These are phyloP conservation scores for Plagodis pulveraria DNA, from an alignment of 2,888 invertebrate species.

Conservation along the genomic window DNA sequence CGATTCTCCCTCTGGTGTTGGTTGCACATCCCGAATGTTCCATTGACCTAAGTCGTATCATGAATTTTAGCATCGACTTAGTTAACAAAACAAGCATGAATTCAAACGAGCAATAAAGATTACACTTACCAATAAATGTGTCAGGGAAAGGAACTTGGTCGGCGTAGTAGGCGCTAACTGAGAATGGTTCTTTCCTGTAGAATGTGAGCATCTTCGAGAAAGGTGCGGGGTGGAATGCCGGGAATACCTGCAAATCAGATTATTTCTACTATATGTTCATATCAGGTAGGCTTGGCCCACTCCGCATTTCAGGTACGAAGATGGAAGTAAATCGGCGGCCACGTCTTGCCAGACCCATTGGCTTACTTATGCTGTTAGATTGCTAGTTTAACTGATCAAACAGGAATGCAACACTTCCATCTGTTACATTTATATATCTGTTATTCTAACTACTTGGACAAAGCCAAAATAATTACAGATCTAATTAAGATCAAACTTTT, in stretches of 20 bases:
- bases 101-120: neutral
- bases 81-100: neutral
- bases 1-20: constrained; percentile 94
- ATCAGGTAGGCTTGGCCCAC: neutral
- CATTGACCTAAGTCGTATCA: constrained; percentile 85
- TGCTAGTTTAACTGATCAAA: too few species aligned
- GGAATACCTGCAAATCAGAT: constrained; percentile 87
- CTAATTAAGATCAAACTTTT: too few species aligned
- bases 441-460: too few species aligned
- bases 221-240: constrained; percentile 94
- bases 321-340: too few species aligned
- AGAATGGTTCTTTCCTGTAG: constrained; percentile 94
- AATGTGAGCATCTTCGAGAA: constrained; percentile 98
- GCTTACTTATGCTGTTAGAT: too few species aligned
- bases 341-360: too few species aligned
- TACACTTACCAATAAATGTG: constrained; percentile 89
- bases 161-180: constrained; percentile 93
- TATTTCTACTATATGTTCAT: neutral
- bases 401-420: too few species aligned
- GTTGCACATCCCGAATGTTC: constrained; percentile 92
- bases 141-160: constrained; percentile 91
- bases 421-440: too few species aligned
- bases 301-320: too few species aligned
- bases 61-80: constrained; percentile 10
- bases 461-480: too few species aligned